phyloP scores from a whole-genome alignment of 2,888 invertebrate genomes.

The Dioctria linearis region DNA sequence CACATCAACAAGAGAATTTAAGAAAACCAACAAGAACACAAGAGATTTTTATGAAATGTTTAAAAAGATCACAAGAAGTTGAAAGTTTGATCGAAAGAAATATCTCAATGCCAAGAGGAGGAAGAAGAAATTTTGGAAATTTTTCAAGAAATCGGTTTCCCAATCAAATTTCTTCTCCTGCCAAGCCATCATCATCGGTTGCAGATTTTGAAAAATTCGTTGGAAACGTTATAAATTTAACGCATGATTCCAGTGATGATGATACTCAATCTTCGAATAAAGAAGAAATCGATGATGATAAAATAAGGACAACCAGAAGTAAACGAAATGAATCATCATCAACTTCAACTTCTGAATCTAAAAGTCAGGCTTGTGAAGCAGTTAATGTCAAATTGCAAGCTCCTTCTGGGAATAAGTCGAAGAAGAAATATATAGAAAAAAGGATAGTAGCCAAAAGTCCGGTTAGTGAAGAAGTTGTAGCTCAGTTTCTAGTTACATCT shows the following conservation, averaged over 20 bases:
- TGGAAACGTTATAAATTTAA: conserved; percentile 21
- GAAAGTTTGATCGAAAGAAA: conserved; percentile 31
- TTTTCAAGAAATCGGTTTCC: neutral
- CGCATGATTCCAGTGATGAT: neutral
- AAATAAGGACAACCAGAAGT: neutral
- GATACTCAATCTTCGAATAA: neutral
- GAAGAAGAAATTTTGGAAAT: conserved; percentile 6
- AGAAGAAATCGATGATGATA: neutral
- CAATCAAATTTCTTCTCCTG: neutral
- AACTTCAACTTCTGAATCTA: too few relatives aligned
- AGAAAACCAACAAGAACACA: conserved; percentile 32
- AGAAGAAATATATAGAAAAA: too few relatives aligned
- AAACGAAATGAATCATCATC: neutral
- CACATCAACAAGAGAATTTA: neutral
- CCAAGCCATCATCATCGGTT: neutral
- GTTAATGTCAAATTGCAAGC: too few relatives aligned
- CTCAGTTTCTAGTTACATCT: too few relatives aligned
- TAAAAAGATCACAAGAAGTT: conserved; percentile 12
- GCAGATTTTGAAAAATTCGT: neutral
- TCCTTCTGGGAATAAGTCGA: too few relatives aligned
- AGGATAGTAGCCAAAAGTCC: too few relatives aligned
- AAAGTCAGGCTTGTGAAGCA: too few relatives aligned
- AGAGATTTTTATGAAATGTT: conserved; percentile 26
- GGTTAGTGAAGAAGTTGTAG: too few relatives aligned
- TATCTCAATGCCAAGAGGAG: neutral